These are phyloP conservation scores for Odontocerum albicorne DNA, from an alignment of 2,888 invertebrate species.

Conservation along the genomic window DNA sequence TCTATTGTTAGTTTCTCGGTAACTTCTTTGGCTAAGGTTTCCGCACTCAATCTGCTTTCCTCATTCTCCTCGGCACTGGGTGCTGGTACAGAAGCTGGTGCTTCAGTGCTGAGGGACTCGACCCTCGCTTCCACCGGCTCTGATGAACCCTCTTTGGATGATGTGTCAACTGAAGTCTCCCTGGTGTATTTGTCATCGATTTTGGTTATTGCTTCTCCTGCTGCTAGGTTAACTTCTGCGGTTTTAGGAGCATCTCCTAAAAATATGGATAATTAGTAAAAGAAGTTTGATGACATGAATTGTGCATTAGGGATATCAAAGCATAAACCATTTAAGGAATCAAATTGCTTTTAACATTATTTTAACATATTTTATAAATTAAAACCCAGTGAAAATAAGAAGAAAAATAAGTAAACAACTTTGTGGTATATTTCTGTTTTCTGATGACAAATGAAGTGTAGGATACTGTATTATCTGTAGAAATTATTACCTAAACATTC, in stretches of 20 bases:
- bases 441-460: no score
- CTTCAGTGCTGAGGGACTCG: conserved; percentile 3
- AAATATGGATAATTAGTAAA: neutral
- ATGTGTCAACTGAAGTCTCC: conserved; percentile 3
- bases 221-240: neutral
- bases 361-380: no score
- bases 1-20: conserved; percentile 15
- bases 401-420: no score
- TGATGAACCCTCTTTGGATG: conserved; percentile 13
- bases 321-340: no score
- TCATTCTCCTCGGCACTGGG: conserved; percentile 2
- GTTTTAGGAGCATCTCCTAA: conserved; percentile 2
- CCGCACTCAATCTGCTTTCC: neutral
- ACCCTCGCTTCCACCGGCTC: conserved; percentile 4
- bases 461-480: no score
- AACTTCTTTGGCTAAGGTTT: conserved; percentile 16
- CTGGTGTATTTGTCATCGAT: conserved; percentile 5
- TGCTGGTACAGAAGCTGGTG: neutral
- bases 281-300: neutral
- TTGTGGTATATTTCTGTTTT: no score
- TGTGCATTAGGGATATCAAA: no score
- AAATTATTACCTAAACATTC: no score
- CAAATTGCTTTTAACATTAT: no score
- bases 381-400: no score
- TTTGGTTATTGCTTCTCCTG: neutral